These are phyloP conservation scores for Varanus salvator DNA, from an alignment of 2,113 vertebrate genomes.

Conservation along the genomic window DNA sequence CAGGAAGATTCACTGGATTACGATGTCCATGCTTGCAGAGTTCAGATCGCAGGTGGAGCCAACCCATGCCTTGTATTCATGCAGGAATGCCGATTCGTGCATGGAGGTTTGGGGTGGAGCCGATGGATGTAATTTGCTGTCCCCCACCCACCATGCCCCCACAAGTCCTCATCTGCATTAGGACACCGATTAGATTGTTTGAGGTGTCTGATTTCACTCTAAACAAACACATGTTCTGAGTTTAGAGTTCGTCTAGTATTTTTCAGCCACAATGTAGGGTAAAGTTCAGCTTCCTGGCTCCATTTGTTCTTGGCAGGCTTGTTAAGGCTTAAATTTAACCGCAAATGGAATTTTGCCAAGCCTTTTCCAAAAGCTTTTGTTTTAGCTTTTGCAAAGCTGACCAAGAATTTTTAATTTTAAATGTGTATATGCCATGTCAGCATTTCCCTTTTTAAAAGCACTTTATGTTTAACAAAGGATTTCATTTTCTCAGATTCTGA, in stretches of 20 bases:
- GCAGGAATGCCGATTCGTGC: background rate
- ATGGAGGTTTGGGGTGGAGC: background rate
- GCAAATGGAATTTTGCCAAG: constrained; percentile 32
- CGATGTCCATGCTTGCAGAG: background rate
- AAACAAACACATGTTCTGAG: background rate
- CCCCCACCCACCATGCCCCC: too few species aligned
- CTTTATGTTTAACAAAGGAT: background rate
- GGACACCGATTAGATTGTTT: background rate
- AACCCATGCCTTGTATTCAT: background rate
- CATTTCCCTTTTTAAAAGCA: background rate
- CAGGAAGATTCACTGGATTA: background rate
- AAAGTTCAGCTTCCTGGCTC: constrained; percentile 67
- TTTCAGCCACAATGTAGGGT: constrained; percentile 62
- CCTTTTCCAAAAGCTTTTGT: constrained; percentile 22
- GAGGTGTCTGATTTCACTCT: too few species aligned
- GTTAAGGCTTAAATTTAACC: constrained; percentile 51
- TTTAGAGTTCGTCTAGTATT: constrained; percentile 33
- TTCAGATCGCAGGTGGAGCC: background rate
- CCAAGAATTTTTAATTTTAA: background rate
- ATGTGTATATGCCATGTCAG: background rate
- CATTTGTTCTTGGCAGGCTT: constrained; percentile 51
- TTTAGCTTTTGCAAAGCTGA: constrained; percentile 29
- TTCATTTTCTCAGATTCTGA: background rate
- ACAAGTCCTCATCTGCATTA: background rate
- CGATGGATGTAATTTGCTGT: background rate